phyloP scores from a whole-genome alignment of 2,797 vertebrate species.

The Halcyon badia region DNA sequence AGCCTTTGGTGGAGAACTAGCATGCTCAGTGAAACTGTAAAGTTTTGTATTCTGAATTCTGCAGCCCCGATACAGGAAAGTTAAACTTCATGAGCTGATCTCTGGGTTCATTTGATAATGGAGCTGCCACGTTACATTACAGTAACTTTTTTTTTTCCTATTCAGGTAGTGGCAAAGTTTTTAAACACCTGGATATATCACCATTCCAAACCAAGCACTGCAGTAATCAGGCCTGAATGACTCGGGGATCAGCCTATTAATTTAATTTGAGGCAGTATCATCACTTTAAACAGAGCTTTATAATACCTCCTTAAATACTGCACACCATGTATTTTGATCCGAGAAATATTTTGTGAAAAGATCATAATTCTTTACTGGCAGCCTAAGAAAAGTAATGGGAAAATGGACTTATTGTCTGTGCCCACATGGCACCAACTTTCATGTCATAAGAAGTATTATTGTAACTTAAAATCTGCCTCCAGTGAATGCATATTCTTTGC shows the following conservation, averaged over 20 bases:
- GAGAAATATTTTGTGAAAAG: not conserved
- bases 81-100: not conserved
- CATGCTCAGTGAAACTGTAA: not conserved
- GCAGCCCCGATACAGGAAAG: not conserved
- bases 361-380: not conserved
- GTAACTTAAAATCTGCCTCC: not conserved
- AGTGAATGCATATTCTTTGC: not conserved
- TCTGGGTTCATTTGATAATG: not conserved
- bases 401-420: not conserved
- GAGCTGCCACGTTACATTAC: not conserved
- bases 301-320: not conserved
- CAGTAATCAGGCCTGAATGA: not conserved
- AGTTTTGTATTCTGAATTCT: not conserved
- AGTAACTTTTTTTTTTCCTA: not conserved
- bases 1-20: not conserved
- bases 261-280: not conserved
- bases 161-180: not conserved
- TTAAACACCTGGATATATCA: not conserved
- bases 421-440: not conserved
- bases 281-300: not conserved
- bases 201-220: not conserved
- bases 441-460: not conserved
- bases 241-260: not conserved
- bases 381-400: not conserved
- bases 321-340: not conserved